phyloP scores from a whole-genome alignment of 2,113 vertebrate species.

The Aplodontia rufa region DNA sequence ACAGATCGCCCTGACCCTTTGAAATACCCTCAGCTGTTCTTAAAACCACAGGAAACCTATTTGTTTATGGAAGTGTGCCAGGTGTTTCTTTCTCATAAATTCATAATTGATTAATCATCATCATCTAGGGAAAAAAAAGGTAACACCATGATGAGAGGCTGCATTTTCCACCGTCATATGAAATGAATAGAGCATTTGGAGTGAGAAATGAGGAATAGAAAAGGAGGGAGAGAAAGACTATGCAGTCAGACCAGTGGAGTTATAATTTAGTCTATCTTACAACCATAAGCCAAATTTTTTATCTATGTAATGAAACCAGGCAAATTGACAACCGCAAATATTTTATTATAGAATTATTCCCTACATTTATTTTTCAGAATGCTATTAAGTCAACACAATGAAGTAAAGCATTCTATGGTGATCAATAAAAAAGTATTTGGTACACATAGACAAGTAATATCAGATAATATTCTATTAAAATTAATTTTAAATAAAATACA shows the following conservation, averaged over 20 bases:
- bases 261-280: not conserved
- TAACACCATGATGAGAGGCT: slow-evolving; percentile 41
- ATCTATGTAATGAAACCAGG: not conserved
- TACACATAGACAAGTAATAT: not conserved
- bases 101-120: slow-evolving; percentile 87
- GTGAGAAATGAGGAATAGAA: not conserved
- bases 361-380: not conserved
- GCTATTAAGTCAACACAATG: not conserved
- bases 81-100: slow-evolving; percentile 91
- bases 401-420: not conserved
- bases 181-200: slow-evolving; percentile 6
- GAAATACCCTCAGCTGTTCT: slow-evolving; percentile 81
- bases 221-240: not conserved
- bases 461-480: not conserved
- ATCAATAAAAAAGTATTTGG: not conserved
- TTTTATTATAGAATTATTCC: not conserved
- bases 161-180: slow-evolving; percentile 18
- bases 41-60: slow-evolving; percentile 82
- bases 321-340: not conserved
- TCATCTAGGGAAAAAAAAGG: slow-evolving; percentile 74
- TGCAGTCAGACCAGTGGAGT: not conserved
- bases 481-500: not conserved
- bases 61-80: slow-evolving; percentile 87
- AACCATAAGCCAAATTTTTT: not conserved
- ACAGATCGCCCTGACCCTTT: slow-evolving; percentile 72